Conservation (phyloP, 2,888 invertebrate genomes). For the Stenichneumon culpator region DNA sequence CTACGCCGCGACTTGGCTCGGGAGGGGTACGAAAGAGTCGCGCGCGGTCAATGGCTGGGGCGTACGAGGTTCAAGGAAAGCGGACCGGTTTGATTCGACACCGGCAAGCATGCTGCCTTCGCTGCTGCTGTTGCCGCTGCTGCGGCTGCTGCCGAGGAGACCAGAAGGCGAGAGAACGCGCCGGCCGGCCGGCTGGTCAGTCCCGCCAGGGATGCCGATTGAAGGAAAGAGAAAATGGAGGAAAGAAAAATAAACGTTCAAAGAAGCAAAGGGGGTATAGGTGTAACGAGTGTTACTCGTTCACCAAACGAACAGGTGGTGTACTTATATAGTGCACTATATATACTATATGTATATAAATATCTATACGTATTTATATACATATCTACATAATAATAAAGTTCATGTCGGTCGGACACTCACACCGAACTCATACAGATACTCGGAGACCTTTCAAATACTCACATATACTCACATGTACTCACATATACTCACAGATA, state of each 20-base stretch:
- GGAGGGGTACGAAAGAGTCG: constrained; percentile 53
- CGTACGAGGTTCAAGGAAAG: constrained; percentile 84
- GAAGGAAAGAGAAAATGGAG: constrained; percentile 42
- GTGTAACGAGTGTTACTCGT: constrained; percentile 56
- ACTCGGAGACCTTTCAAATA: too few relatives aligned
- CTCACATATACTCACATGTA: too few relatives aligned
- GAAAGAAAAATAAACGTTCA: constrained; percentile 43
- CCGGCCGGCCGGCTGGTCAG: constrained; percentile 69
- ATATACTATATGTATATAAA: background rate
- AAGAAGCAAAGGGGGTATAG: constrained; percentile 12
- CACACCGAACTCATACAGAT: too few relatives aligned
- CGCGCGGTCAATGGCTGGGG: constrained; percentile 84
- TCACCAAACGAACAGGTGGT: constrained; percentile 60
- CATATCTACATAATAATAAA: background rate
- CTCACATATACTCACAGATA: too few relatives aligned
- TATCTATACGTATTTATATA: background rate
- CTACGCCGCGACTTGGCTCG: background rate
- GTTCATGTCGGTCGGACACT: too few relatives aligned
- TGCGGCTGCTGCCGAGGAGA: constrained; percentile 70
- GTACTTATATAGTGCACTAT: constrained; percentile 24
- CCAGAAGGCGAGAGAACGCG: constrained; percentile 77
- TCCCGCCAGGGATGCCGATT: constrained; percentile 50
- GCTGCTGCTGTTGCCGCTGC: constrained; percentile 46
- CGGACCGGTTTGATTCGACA: constrained; percentile 83
- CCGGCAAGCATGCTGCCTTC: constrained; percentile 67